These are phyloP conservation scores for Tachystola acroxantha DNA, from an alignment of 2,888 invertebrate species.

Conservation along the genomic window DNA sequence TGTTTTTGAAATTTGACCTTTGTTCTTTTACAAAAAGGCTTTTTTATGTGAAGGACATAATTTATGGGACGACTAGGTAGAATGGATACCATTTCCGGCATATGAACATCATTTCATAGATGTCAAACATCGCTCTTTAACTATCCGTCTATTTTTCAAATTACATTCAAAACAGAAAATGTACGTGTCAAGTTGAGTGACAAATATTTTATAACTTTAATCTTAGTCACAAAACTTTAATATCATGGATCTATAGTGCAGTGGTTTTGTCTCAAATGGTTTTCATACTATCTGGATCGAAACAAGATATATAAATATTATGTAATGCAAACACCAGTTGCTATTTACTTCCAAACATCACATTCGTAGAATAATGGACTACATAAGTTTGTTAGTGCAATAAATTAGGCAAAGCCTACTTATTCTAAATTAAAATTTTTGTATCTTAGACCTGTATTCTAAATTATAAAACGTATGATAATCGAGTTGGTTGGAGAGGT, in stretches of 20 bases:
- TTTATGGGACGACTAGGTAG: too few species aligned
- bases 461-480: slow-evolving; percentile 33
- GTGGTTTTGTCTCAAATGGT: not conserved
- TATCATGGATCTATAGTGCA: too few species aligned
- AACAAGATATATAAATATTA: not conserved
- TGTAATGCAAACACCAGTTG: slow-evolving; percentile 15
- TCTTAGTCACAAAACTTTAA: too few species aligned
- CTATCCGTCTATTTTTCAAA: not conserved
- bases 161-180: not conserved
- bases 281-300: slow-evolving; percentile 1
- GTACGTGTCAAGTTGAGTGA: not conserved
- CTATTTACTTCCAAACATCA: slow-evolving; percentile 54
- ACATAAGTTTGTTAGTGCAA: slow-evolving; percentile 73
- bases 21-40: too few species aligned
- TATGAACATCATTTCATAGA: not conserved
- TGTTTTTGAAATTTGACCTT: too few species aligned
- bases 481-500: slow-evolving; percentile 21
- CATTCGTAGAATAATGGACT: slow-evolving; percentile 54
- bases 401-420: slow-evolving; percentile 76
- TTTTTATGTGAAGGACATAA: too few species aligned
- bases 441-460: slow-evolving; percentile 64
- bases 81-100: too few species aligned
- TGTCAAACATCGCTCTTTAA: not conserved
- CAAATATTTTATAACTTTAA: not conserved
- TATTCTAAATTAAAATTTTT: slow-evolving; percentile 59